Evolutionary conservation across 2,888 invertebrate species (phyloP).

Genomic region (Spilarctia lutea): DNA sequence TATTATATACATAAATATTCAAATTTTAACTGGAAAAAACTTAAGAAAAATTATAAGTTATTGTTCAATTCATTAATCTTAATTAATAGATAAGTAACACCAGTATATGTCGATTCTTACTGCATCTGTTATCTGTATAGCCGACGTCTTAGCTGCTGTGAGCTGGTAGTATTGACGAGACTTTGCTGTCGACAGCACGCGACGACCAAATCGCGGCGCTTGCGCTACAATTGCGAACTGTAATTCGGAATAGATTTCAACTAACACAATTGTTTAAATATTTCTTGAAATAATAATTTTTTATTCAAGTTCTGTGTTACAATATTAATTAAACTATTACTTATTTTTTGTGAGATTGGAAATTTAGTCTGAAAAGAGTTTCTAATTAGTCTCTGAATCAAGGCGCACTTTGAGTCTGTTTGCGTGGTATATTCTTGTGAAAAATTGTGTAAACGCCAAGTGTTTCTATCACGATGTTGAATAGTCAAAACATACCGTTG

Average conservation of each 20-base stretch:
- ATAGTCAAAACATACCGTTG: slow-evolving; percentile 61
- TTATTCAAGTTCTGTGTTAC: background rate
- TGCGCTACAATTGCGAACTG: slow-evolving; percentile 55
- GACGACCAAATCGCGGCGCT: slow-evolving; percentile 52
- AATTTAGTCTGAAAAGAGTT: slow-evolving; percentile 5
- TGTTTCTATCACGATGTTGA: slow-evolving; percentile 65
- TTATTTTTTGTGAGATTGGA: background rate
- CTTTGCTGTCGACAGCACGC: slow-evolving; percentile 54
- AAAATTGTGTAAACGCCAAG: slow-evolving; percentile 20
- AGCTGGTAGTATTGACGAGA: slow-evolving; percentile 56
- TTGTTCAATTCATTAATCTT: slow-evolving; percentile 30
- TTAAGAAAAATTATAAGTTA: slow-evolving; percentile 18
- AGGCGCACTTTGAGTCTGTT: background rate
- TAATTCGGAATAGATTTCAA: slow-evolving; percentile 22
- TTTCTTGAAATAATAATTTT: background rate
- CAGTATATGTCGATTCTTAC: slow-evolving; percentile 23
- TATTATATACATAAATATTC: background rate
- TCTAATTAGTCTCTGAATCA: background rate
- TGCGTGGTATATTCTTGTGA: background rate
- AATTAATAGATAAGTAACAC: slow-evolving; percentile 26
- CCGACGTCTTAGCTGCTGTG: slow-evolving; percentile 8
- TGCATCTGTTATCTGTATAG: slow-evolving; percentile 24
- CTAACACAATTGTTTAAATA: slow-evolving; percentile 1
- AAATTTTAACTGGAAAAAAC: slow-evolving; percentile 30
- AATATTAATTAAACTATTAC: too few species aligned